Evolutionary conservation across 2,888 invertebrate species (phyloP).

Genomic region (Lamellibrachia satsuma): DNA sequence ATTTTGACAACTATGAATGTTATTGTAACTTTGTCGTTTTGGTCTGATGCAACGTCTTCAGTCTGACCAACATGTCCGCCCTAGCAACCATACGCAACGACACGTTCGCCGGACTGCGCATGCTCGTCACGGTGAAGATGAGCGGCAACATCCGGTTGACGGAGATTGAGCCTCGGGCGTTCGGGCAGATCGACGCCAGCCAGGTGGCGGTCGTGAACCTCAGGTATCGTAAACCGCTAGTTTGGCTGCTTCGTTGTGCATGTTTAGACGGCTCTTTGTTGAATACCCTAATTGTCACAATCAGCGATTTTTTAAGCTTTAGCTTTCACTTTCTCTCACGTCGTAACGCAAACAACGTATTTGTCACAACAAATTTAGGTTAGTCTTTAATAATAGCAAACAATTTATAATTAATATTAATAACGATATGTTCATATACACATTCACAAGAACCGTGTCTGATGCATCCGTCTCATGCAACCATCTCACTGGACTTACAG

Average conservation of each 20-base stretch:
- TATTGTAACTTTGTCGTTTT: too few species aligned
- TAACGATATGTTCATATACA: too few species aligned
- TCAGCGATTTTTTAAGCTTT: too few species aligned
- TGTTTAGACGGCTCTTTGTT: not conserved
- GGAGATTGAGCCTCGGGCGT: not conserved
- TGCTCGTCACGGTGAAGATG: constrained; percentile 6
- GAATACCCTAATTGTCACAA: too few species aligned
- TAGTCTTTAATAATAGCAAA: too few species aligned
- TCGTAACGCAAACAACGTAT: too few species aligned
- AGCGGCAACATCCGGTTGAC: constrained; percentile 4
- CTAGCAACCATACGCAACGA: not conserved
- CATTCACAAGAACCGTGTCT: too few species aligned
- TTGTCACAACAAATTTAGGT: too few species aligned
- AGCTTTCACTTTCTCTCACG: too few species aligned
- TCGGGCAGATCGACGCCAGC: not conserved
- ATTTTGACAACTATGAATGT: too few species aligned
- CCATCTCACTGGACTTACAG: not conserved
- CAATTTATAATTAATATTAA: too few species aligned
- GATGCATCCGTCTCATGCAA: not conserved
- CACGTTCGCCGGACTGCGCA: not conserved
- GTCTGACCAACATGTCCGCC: not conserved
- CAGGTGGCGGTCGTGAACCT: not conserved
- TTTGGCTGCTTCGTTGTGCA: not conserved
- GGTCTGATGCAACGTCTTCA: not conserved
- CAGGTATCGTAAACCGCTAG: not conserved